Base-by-base conservation (phyloP, 2,888 invertebrate species). In the Hirtodrosophila alboralis region DNA sequence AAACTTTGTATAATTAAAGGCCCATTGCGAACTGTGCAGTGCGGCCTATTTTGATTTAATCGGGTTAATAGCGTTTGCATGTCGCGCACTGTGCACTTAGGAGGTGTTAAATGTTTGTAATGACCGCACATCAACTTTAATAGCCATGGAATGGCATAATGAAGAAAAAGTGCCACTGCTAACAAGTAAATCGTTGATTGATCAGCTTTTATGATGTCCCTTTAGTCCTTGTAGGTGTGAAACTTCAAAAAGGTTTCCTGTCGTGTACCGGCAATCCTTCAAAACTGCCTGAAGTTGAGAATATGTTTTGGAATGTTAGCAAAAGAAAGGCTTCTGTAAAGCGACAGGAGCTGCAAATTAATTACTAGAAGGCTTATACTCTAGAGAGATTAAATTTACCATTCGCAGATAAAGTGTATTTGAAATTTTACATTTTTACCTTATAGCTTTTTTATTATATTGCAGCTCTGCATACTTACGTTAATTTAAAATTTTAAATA, bases 41-140 rank as follows among this genome's bases (percentile, higher is more conserved):
- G 43, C 57, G 57, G 40, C 53, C 61, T 54, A 63, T 67, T n/a
- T 81, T 78, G 85, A 86, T 85, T 81, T 86, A 86, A 86, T 81
- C 86, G 85, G 65, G 61, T 78, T 81, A 86, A 86, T 75, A 75
- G 86, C 83, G 57, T 75, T 77, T 75, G 78, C 78, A 78, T 78
- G 78, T 85, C 84, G 79, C 67, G 34, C 45, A 18, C 45, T 27
- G 9, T 40, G 52, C 33, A 47, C 59, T 79, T 58, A n/a, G 40
- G 49, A 85, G 78, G 86, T 78, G 78, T 79, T 78, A 85, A 78
- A 83, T 85, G 78, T 53, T 65, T 64, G 73, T 69, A 70, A 70
- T 68, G 69, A 62, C 63, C 74, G 63, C 69, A 68, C 69, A 70
- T 69, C 63, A 62, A 62, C 51, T 45, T 48, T 63, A 57, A 62